Percentiles rank a stretch among this genome's conserved stretches.
Evolutionary conservation across 2,113 vertebrate species (phyloP).

Genomic region (Antechinus stuartii): DNA sequence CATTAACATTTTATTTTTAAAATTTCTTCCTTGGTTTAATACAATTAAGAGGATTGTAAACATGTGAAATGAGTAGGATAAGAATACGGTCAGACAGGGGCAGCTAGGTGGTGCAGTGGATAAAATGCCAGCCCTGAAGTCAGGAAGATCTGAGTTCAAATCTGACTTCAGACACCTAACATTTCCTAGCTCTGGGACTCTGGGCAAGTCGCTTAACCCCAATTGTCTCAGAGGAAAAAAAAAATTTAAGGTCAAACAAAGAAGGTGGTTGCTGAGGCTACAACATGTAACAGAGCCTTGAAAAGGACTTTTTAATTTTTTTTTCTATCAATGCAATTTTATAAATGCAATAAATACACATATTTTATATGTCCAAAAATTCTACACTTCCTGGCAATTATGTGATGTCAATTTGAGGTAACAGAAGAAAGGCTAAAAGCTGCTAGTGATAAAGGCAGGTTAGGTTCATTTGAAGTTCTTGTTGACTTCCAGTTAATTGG

Average conservation of each 20-base stretch:
- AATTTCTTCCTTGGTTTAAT: background rate
- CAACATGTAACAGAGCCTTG: background rate
- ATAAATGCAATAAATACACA: background rate
- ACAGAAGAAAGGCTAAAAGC: background rate
- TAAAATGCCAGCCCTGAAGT: too few relatives aligned
- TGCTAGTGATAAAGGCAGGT: background rate
- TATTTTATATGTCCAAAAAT: background rate
- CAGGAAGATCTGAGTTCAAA: too few relatives aligned
- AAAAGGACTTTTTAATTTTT: background rate
- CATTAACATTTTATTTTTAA: background rate
- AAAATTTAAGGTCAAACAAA: background rate
- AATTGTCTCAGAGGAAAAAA: too few relatives aligned
- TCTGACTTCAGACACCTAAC: too few relatives aligned
- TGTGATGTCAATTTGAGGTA: background rate
- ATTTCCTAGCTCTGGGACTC: too few relatives aligned
- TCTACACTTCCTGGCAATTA: background rate
- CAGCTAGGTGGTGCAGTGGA: too few relatives aligned
- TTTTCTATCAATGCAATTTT: background rate
- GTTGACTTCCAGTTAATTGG: background rate
- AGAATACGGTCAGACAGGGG: background rate
- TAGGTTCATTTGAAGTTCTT: background rate
- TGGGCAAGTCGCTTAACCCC: too few relatives aligned
- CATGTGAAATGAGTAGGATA: background rate
- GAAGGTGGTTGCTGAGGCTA: background rate
- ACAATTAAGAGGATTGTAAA: background rate